A percentile compares a stretch with the other conserved stretches of the same genome.
These are phyloP conservation scores for Passerculus sandwichensis DNA, from an alignment of 2,797 vertebrate species.

Conservation along the genomic window DNA sequence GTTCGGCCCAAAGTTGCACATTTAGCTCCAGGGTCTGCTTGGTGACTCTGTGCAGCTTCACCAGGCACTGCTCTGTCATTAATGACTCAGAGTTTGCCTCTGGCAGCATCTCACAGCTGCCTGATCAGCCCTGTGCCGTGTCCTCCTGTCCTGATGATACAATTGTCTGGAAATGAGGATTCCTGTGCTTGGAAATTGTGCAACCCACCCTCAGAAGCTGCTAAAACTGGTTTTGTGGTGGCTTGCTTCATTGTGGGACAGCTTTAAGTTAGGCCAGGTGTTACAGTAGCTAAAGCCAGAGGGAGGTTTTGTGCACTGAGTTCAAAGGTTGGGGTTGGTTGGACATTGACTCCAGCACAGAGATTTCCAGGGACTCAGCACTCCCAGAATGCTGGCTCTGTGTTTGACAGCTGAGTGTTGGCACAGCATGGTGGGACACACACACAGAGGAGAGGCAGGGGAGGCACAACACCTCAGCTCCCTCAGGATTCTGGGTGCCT, in stretches of 20 bases:
- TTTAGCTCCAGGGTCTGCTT: not conserved
- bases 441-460: not conserved
- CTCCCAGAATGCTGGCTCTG: not conserved
- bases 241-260: not conserved
- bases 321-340: not conserved
- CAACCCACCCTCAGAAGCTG: not conserved
- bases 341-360: not conserved
- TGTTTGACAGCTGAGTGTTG: not conserved
- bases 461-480: not conserved
- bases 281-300: not conserved
- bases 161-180: not conserved
- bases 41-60: not conserved
- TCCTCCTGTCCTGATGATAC: not conserved
- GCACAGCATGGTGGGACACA: accelerated
- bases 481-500: not conserved
- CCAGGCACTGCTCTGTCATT: not conserved
- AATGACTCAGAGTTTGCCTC: not conserved
- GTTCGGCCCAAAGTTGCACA: not conserved
- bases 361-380: not conserved
- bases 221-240: not conserved
- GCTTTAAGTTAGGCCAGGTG: not conserved
- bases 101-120: not conserved
- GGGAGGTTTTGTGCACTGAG: not conserved
- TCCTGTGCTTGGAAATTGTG: not conserved
- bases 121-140: not conserved